Conservation (phyloP, 2,888 invertebrate genomes). For the Mimachlamys varia region DNA sequence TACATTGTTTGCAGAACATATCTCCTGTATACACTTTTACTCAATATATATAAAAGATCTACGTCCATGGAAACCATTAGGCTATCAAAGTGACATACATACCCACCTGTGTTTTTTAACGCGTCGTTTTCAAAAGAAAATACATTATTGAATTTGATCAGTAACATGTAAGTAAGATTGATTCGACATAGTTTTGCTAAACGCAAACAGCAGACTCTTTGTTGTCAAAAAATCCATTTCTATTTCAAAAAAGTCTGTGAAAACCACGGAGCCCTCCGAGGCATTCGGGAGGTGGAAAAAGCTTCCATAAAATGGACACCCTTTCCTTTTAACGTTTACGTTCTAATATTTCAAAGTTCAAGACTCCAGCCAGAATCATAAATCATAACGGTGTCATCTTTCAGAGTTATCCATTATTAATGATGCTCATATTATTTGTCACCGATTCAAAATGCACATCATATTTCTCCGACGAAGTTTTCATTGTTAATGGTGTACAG, state of each 20-base stretch:
- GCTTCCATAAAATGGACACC: background rate
- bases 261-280: background rate
- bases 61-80: background rate
- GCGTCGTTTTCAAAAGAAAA: background rate
- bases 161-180: background rate
- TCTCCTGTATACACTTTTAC: background rate
- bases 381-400: background rate
- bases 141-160: background rate
- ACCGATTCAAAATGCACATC: conserved; percentile 19
- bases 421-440: background rate
- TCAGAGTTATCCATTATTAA: background rate
- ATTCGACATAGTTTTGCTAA: background rate
- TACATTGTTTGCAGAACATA: background rate
- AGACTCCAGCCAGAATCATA: background rate
- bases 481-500: background rate
- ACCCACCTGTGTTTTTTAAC: background rate
- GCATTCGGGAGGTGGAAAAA: conserved; percentile 5
- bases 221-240: background rate
- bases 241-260: background rate
- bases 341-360: conserved; percentile 32
- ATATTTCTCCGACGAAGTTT: background rate
- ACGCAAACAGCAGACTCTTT: background rate
- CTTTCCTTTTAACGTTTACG: background rate
- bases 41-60: background rate
- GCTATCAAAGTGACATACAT: background rate